phyloP scores from a whole-genome alignment of 1,140 invertebrate genomes.

The Caerostris extrusa region DNA sequence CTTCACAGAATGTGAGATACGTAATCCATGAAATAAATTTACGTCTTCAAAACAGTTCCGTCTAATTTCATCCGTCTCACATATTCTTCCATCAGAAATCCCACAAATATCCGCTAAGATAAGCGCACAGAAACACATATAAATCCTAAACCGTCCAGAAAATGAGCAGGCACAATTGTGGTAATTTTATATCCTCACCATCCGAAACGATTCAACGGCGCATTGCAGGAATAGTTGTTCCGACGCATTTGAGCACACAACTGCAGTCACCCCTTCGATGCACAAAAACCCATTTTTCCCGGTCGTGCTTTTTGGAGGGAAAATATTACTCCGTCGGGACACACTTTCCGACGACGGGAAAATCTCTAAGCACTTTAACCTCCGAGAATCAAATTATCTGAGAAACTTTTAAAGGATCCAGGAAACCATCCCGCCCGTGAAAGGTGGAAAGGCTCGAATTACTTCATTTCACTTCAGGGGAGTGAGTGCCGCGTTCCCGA shows the following conservation, averaged over 20 bases:
- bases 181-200: neutral
- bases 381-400: slow-evolving; percentile 58
- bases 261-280: neutral
- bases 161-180: neutral
- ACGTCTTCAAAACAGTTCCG: too few species aligned
- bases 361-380: slow-evolving; percentile 39
- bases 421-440: neutral
- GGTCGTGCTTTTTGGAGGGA: neutral
- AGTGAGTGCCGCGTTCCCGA: slow-evolving; percentile 7
- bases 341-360: neutral
- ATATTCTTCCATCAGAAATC: too few species aligned
- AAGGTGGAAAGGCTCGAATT: slow-evolving; percentile 40
- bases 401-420: slow-evolving; percentile 21
- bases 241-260: neutral
- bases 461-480: slow-evolving; percentile 44
- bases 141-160: neutral
- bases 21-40: too few species aligned
- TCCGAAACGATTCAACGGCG: neutral
- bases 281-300: neutral
- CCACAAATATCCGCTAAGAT: neutral
- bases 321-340: slow-evolving; percentile 11
- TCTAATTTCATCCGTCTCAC: too few species aligned
- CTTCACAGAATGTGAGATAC: too few species aligned
- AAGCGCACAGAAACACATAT: neutral
- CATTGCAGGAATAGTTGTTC: slow-evolving; percentile 25